Evolutionary conservation across 2,888 invertebrate species (phyloP).

Genomic region (Scaptomyza flava): DNA sequence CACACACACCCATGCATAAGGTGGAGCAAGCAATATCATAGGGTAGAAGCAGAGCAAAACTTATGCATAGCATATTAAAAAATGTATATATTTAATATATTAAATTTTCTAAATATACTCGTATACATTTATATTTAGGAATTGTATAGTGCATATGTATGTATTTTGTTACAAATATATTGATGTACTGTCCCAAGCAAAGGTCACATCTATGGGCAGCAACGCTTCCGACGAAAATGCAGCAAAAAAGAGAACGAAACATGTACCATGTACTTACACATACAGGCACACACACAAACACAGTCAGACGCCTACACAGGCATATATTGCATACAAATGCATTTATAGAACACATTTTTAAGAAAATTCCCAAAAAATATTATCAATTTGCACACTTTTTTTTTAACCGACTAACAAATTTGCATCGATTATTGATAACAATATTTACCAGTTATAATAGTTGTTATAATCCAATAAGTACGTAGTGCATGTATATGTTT

Average conservation of each 20-base stretch:
- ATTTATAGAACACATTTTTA: slow-evolving; percentile 26
- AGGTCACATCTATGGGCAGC: slow-evolving; percentile 53
- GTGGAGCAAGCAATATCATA: slow-evolving; percentile 17
- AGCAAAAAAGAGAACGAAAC: slow-evolving; percentile 59
- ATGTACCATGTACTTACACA: slow-evolving; percentile 38
- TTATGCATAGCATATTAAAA: slow-evolving; percentile 18
- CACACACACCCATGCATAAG: slow-evolving; percentile 8
- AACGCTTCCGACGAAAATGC: slow-evolving; percentile 53
- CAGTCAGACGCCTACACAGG: slow-evolving; percentile 52
- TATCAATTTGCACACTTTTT: not conserved
- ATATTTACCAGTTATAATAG: slow-evolving; percentile 59
- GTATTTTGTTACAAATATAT: slow-evolving; percentile 26
- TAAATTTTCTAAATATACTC: slow-evolving; percentile 1
- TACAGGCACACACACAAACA: slow-evolving; percentile 14
- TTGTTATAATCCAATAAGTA: slow-evolving; percentile 64
- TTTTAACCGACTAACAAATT: not conserved
- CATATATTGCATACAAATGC: slow-evolving; percentile 28
- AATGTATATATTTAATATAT: slow-evolving; percentile 2
- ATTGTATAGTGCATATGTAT: slow-evolving; percentile 1
- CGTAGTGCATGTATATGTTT: slow-evolving; percentile 40
- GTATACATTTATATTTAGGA: not conserved
- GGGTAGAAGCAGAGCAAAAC: slow-evolving; percentile 41
- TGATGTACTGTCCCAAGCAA: slow-evolving; percentile 48
- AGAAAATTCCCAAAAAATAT: slow-evolving; percentile 35
- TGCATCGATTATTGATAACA: not conserved